Base-by-base conservation (phyloP, 2,113 vertebrate species). In the Myrmecobius fasciatus region DNA sequence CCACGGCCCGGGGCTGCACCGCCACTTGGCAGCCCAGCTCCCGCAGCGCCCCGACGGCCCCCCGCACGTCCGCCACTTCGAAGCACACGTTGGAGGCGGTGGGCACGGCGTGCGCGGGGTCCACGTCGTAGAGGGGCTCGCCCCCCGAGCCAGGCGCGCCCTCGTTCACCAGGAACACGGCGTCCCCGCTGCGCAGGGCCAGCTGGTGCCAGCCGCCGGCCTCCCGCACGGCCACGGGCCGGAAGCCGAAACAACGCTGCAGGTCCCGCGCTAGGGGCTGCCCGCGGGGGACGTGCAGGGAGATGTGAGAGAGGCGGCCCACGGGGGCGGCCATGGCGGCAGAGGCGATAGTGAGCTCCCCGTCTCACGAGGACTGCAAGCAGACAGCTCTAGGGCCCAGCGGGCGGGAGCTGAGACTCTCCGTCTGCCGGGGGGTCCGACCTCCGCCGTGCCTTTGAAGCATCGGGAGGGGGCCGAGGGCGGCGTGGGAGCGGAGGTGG, bases 51-150 rank as follows among this genome's bases (percentile, higher is more conserved):
- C 54, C 93, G 97, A 98, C 98, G 54, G 99, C 98, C 46, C 96
- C 97, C 0, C 97, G 97, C 24, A 99, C 98, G 0, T 99, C 98
- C 0, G 98, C 98, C 94, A 99, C 99, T 93, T 99, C 99, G 0
- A 99, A 99, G 95, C 99, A 99, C 97, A 99, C 96, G 0, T 99
- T 99, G 94, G 99, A 99, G 26, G 99, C 99, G 0, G 99, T 99
- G 75, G 99, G 98, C 94, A 99, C 97, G 0, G 98, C 0, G 4
- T 98, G 97, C 5, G 0, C 93, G 0, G 98, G 97, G 17, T 98
- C 96, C 89, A 98, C 88, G 0, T 99, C 99, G 0, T 99, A 99
- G 1, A 99, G 98, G 36, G 97, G 97, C 43, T 96, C 95, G 0
- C 4, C 97, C 51, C 60, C 52, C 14, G 31, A 25, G 25, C 31